phyloP scores from a whole-genome alignment of 92 coral and sea anemone genomes.

The Porites divaricata region DNA sequence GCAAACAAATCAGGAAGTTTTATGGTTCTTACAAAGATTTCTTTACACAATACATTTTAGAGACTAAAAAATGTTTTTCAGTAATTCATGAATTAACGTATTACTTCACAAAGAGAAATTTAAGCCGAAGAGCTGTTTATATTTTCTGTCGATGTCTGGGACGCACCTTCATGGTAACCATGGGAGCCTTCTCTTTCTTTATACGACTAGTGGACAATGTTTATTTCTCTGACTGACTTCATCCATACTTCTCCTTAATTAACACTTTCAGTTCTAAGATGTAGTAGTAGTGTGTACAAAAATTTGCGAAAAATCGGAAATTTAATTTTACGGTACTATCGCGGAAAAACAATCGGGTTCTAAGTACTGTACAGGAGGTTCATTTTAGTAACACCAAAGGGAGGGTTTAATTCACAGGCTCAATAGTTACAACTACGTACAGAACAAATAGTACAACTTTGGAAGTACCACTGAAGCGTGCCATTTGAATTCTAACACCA shows the following conservation, averaged over 20 bases:
- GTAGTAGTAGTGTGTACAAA: too few species aligned
- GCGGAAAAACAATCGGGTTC: too few species aligned
- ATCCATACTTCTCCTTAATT: not conserved
- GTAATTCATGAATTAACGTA: conserved; percentile 6
- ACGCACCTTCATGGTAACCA: conserved; percentile 25
- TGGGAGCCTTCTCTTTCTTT: conserved; percentile 27
- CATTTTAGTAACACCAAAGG: too few species aligned
- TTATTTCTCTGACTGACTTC: not conserved
- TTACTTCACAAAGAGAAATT: conserved; percentile 6
- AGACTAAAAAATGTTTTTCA: not conserved
- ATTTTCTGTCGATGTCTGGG: conserved; percentile 20
- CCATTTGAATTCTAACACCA: too few species aligned
- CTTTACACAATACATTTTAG: conserved; percentile 20
- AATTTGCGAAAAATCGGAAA: too few species aligned
- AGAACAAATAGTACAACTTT: too few species aligned
- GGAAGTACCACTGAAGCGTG: too few species aligned
- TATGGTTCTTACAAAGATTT: conserved; percentile 22
- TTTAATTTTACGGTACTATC: too few species aligned
- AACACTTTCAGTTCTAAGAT: too few species aligned
- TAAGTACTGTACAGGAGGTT: too few species aligned
- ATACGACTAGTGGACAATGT: not conserved
- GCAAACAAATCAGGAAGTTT: conserved; percentile 38
- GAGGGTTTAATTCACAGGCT: too few species aligned
- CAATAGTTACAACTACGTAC: too few species aligned
- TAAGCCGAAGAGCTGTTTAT: conserved; percentile 7